Evolutionary conservation across 2,888 invertebrate species (phyloP).

Genomic region (Aphodius granarius): DNA sequence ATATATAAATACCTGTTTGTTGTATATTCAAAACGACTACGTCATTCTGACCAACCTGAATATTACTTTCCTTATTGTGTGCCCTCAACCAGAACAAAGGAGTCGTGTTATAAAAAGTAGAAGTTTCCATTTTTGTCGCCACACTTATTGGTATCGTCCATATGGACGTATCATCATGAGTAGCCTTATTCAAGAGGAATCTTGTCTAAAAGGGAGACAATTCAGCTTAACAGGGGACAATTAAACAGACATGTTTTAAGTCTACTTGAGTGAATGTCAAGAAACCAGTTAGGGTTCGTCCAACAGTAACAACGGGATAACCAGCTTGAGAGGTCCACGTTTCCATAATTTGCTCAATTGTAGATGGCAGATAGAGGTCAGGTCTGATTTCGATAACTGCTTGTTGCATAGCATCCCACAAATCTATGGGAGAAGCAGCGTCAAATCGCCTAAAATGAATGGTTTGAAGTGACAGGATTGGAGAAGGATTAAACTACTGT

Average conservation of each 20-base stretch:
- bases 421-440: constrained; percentile 39
- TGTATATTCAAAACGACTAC: constrained; percentile 63
- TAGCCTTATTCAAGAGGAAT: constrained; percentile 6
- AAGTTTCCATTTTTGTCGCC: too few relatives aligned
- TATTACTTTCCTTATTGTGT: too few relatives aligned
- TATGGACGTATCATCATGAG: constrained; percentile 49
- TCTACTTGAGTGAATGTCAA: constrained; percentile 20
- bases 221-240: background rate
- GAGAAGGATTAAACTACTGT: background rate
- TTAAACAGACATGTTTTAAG: background rate
- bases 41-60: constrained; percentile 40
- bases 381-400: constrained; percentile 6
- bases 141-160: constrained; percentile 19
- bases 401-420: constrained; percentile 43
- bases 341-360: constrained; percentile 19
- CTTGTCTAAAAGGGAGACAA: background rate
- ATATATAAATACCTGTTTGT: constrained; percentile 56
- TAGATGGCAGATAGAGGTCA: background rate
- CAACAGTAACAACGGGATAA: constrained; percentile 29
- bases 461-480: background rate
- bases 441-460: constrained; percentile 29
- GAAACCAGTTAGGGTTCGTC: background rate
- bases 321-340: constrained; percentile 30
- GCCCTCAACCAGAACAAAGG: constrained; percentile 10
- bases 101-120: too few relatives aligned